These are phyloP conservation scores for Chaetodon trifascialis DNA, from an alignment of 2,113 vertebrate genomes.

Conservation along the genomic window DNA sequence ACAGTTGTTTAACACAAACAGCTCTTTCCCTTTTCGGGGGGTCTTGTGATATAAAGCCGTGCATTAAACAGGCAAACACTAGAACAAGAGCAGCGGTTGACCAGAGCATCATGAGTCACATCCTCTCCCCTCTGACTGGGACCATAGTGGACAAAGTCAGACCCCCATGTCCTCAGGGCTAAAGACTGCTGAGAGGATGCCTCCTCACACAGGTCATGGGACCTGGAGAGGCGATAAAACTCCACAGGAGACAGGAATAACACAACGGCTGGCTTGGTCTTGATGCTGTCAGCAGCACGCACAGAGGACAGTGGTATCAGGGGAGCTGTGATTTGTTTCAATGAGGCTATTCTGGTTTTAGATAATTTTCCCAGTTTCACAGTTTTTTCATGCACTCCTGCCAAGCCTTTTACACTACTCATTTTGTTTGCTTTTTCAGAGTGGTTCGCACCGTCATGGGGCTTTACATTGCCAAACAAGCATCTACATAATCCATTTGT, in stretches of 20 bases:
- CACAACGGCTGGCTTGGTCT: constrained; percentile 20
- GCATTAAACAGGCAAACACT: constrained; percentile 1
- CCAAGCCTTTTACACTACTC: constrained; percentile 36
- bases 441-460: constrained; percentile 30
- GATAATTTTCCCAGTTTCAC: constrained; percentile 43
- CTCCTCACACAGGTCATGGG: constrained; percentile 27
- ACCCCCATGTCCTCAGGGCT: neutral
- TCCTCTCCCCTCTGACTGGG: constrained; percentile 11
- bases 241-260: constrained; percentile 38
- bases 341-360: constrained; percentile 42
- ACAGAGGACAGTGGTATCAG: constrained; percentile 20
- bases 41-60: constrained; percentile 45
- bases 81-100: constrained; percentile 43
- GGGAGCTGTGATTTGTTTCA: constrained; percentile 49
- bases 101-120: constrained; percentile 44
- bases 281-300: constrained; percentile 39
- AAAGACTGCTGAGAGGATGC: constrained; percentile 33
- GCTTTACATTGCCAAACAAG: constrained; percentile 42
- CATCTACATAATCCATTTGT: constrained; percentile 50
- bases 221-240: constrained; percentile 39
- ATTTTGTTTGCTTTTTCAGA: constrained; percentile 44
- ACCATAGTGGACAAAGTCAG: constrained; percentile 21
- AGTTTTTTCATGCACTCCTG: constrained; percentile 13
- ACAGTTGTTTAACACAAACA: constrained; percentile 9
- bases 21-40: neutral